These are phyloP conservation scores for Pan paniscus DNA, from an alignment of 2,113 vertebrate genomes.

Conservation along the genomic window DNA sequence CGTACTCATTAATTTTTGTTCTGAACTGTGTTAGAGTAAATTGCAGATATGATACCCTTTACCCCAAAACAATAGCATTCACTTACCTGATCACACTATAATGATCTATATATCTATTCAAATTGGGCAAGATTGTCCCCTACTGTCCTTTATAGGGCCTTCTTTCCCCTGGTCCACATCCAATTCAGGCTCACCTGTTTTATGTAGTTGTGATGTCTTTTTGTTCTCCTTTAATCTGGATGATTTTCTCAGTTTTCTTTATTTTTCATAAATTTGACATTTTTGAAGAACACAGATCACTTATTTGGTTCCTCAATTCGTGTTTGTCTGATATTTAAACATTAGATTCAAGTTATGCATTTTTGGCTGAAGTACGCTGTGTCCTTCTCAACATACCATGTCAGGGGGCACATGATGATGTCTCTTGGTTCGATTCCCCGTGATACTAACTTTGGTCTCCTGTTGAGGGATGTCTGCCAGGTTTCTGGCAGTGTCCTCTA, in stretches of 20 bases:
- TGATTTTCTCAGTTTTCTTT: background rate
- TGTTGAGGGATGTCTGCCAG: background rate
- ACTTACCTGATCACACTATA: background rate
- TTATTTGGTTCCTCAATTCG: background rate
- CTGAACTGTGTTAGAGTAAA: background rate
- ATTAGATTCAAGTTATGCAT: background rate
- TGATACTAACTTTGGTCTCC: background rate
- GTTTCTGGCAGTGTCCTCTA: background rate
- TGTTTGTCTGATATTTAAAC: background rate
- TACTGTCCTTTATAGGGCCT: background rate
- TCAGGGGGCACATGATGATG: accelerated
- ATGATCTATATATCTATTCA: background rate
- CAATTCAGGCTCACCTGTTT: background rate
- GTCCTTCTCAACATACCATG: background rate
- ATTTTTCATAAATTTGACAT: background rate
- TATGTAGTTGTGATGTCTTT: background rate
- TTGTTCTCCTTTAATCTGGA: background rate
- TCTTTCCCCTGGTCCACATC: background rate
- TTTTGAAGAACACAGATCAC: background rate
- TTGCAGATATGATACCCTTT: background rate
- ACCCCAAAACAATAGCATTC: background rate
- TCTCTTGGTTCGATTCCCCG: background rate
- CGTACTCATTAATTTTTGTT: background rate
- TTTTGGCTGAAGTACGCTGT: background rate
- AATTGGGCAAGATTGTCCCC: too few relatives aligned